A percentile compares a stretch with the other conserved stretches of the same genome.
Conservation (phyloP, 2,113 vertebrate species). For the Lucifuga dentata region DNA sequence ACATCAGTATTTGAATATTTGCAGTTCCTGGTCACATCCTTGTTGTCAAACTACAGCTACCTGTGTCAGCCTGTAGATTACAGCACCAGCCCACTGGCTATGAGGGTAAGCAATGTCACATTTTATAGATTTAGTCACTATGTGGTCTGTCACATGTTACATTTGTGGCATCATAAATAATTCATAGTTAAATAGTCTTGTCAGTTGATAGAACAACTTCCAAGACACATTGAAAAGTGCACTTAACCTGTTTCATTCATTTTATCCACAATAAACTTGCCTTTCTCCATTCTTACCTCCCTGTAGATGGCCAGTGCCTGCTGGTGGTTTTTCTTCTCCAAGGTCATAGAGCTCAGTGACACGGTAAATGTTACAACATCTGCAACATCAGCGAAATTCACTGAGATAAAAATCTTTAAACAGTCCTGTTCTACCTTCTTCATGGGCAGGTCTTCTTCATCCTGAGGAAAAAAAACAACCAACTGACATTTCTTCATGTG, state of each 20-base stretch:
- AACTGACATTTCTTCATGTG: constrained; percentile 87
- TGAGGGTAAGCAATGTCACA: constrained; percentile 73
- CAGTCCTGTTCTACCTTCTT: background rate
- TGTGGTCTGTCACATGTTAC: background rate
- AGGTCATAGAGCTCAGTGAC: constrained; percentile 81
- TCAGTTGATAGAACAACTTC: no score
- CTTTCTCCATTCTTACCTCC: background rate
- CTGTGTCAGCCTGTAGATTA: constrained; percentile 85
- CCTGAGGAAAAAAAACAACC: constrained; percentile 84
- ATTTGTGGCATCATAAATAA: background rate
- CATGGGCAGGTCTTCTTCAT: constrained; percentile 86
- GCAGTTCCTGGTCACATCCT: constrained; percentile 82
- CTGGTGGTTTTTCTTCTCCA: constrained; percentile 87
- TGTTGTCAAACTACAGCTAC: constrained; percentile 81
- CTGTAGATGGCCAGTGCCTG: constrained; percentile 87
- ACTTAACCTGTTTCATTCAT: no score
- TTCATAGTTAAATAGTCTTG: background rate
- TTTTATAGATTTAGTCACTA: background rate
- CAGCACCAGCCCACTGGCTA: constrained; percentile 74
- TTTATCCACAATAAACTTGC: background rate
- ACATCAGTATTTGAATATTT: constrained; percentile 7
- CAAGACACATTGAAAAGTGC: no score
- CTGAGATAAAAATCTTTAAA: background rate
- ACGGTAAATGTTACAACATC: constrained; percentile 57
- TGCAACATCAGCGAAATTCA: background rate